Percentiles rank a stretch among this genome's conserved stretches.
phyloP scores from a whole-genome alignment of 2,888 invertebrate species.

The Hymenopus coronatus region DNA sequence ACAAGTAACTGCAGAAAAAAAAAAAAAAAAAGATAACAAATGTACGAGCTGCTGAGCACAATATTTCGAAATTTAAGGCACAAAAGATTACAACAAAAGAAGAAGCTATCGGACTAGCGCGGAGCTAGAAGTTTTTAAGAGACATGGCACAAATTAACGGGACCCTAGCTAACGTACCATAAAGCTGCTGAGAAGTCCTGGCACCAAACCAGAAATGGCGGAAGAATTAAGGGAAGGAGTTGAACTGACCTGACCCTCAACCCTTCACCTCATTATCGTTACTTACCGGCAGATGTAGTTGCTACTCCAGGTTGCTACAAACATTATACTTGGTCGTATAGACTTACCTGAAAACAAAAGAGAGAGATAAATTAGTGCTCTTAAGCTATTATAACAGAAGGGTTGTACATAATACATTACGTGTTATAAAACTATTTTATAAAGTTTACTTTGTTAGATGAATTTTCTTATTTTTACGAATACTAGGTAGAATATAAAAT shows the following conservation, averaged over 20 bases:
- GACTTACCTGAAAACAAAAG: not conserved
- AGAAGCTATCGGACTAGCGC: no score
- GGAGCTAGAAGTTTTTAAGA: not conserved
- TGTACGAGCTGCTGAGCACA: no score
- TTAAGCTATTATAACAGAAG: no score
- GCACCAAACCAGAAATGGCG: not conserved
- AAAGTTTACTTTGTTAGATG: no score
- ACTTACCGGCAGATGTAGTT: not conserved
- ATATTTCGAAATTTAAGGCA: no score
- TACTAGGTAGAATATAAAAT: no score
- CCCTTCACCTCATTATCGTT: not conserved
- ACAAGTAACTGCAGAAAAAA: no score
- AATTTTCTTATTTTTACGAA: no score
- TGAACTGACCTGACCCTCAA: not conserved
- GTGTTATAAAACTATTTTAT: no score
- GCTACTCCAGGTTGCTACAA: not conserved
- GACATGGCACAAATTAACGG: not conserved
- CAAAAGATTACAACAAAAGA: no score
- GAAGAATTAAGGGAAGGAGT: not conserved
- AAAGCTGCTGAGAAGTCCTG: not conserved
- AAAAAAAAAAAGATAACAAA: no score
- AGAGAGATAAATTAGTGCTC: not conserved
- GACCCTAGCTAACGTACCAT: not conserved
- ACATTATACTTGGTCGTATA: not conserved
- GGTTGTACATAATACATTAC: no score